Evolutionary conservation across 2,797 vertebrate species (phyloP).

Genomic region (Spatula clypeata): DNA sequence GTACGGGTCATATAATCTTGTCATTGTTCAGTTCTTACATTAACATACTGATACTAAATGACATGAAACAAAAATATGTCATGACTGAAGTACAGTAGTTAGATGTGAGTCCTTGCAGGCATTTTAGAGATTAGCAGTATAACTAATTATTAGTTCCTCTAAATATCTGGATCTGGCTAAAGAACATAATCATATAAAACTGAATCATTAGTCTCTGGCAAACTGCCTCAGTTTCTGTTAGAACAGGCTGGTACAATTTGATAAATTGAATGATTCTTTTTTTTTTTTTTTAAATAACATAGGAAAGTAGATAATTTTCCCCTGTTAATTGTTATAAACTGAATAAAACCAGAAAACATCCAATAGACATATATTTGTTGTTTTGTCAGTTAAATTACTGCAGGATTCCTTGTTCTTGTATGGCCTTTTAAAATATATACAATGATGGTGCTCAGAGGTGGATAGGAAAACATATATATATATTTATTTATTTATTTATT

Average conservation of each 20-base stretch:
- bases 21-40: background rate
- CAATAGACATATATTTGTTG: background rate
- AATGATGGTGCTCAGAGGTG: background rate
- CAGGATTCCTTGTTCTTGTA: background rate
- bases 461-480: background rate
- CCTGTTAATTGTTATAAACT: background rate
- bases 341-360: background rate
- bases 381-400: background rate
- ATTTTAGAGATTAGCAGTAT: constrained; percentile 17
- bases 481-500: too few species aligned
- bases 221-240: constrained; percentile 18
- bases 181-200: constrained; percentile 41
- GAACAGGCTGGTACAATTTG: constrained; percentile 7
- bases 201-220: constrained; percentile 50
- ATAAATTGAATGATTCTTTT: constrained; percentile 10
- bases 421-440: background rate
- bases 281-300: background rate
- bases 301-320: background rate
- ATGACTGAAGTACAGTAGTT: background rate
- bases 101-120: background rate
- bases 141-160: constrained; percentile 48
- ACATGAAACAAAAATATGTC: background rate
- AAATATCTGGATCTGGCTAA: constrained; percentile 49
- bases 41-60: background rate
- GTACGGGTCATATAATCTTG: constrained; percentile 13